Evolutionary conservation across 2,113 vertebrate species (phyloP).

Genomic region (Cyanistes caeruleus): DNA sequence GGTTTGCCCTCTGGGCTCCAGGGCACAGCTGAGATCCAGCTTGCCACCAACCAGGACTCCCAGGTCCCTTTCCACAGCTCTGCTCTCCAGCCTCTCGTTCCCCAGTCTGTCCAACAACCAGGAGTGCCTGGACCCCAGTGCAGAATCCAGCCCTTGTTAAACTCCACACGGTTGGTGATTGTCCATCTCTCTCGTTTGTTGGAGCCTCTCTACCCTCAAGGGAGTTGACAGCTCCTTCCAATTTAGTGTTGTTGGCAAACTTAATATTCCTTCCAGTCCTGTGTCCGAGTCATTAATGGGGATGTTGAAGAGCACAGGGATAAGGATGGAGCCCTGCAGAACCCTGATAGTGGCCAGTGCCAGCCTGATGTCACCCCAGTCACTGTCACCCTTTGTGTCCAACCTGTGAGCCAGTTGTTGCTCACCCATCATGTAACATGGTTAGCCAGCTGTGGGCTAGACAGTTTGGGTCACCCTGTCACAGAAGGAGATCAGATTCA

Average conservation of each 20-base stretch:
- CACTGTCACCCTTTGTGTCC: neutral
- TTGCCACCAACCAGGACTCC: neutral
- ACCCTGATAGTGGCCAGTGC: neutral
- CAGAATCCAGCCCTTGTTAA: neutral
- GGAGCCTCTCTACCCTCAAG: neutral
- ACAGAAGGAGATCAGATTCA: neutral
- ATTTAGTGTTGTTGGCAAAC: neutral
- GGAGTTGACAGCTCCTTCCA: neutral
- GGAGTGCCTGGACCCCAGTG: neutral
- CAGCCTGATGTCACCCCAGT: neutral
- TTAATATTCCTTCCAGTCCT: neutral
- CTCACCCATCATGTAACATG: neutral
- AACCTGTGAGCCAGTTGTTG: neutral
- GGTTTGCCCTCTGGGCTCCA: neutral
- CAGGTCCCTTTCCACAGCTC: neutral
- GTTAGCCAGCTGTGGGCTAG: neutral
- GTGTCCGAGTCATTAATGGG: neutral
- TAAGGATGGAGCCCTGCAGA: neutral
- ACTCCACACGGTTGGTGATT: accelerated
- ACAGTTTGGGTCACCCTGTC: neutral
- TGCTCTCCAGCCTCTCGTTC: neutral
- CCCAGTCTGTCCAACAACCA: neutral
- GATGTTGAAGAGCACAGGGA: neutral
- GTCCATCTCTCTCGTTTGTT: neutral
- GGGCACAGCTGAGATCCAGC: neutral